phyloP scores from a whole-genome alignment of 2,113 vertebrate species.

The Etheostoma spectabile region DNA sequence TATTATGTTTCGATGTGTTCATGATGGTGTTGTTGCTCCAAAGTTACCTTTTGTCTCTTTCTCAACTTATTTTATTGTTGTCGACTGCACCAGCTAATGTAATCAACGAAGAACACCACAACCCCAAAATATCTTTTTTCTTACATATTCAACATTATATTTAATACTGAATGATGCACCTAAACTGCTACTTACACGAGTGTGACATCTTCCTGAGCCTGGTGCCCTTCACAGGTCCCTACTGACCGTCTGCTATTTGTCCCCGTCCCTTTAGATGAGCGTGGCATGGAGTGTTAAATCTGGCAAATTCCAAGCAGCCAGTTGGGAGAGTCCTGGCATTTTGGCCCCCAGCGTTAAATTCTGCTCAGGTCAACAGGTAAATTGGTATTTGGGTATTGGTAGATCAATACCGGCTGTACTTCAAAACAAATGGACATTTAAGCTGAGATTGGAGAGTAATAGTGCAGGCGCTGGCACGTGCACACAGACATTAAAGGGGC shows the following conservation, averaged over 20 bases:
- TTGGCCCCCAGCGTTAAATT: not conserved
- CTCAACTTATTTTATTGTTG: no score
- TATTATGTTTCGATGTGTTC: no score
- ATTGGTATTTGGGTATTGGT: not conserved
- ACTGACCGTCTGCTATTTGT: constrained; percentile 55
- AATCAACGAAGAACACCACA: no score
- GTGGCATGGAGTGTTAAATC: constrained; percentile 42
- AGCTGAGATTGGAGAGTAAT: not conserved
- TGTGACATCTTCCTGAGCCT: not conserved
- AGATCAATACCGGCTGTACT: not conserved
- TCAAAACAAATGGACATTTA: not conserved
- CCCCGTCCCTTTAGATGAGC: constrained; percentile 44
- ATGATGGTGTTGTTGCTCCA: no score
- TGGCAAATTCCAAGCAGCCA: constrained; percentile 58
- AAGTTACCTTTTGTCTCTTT: no score
- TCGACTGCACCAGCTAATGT: no score
- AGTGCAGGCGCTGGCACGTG: not conserved
- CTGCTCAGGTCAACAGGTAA: not conserved
- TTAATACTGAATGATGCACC: not conserved
- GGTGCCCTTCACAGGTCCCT: constrained; percentile 40
- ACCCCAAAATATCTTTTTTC: no score
- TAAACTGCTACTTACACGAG: not conserved
- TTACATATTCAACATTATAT: no score
- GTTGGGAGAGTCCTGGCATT: constrained; percentile 42
- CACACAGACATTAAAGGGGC: no score